Percentiles rank a stretch among this genome's conserved stretches.
Conservation (phyloP, 2,797 vertebrate species). For the Sebastes goodei region DNA sequence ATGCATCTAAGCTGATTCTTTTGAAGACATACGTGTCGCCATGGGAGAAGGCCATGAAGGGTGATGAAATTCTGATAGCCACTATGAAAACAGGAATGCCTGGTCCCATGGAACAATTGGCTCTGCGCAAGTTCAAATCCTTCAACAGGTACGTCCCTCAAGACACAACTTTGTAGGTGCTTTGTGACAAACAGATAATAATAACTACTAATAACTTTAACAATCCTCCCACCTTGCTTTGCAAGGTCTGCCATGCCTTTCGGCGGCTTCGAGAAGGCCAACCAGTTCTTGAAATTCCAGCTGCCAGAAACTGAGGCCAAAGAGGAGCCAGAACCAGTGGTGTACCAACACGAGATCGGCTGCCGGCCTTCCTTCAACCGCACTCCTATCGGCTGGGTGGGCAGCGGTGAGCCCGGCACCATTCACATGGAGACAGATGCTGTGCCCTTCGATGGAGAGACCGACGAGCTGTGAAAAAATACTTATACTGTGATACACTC, state of each 20-base stretch:
- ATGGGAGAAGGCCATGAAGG: conserved; percentile 97
- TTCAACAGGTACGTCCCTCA: conserved; percentile 91
- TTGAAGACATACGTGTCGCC: conserved; percentile 92
- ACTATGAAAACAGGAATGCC: conserved; percentile 86
- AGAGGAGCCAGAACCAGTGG: conserved; percentile 87
- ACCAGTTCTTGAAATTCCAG: conserved; percentile 97
- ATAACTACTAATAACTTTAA: no score
- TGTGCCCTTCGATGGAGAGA: conserved; percentile 91
- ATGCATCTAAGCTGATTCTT: conserved; percentile 12
- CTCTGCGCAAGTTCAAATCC: conserved; percentile 87
- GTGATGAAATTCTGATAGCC: conserved; percentile 88
- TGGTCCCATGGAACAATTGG: conserved; percentile 78
- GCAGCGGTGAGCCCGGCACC: conserved; percentile 87
- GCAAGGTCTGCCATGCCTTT: conserved; percentile 92
- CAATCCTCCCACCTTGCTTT: conserved; percentile 20
- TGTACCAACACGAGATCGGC: conserved; percentile 90
- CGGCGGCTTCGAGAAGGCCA: conserved; percentile 94
- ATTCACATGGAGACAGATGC: conserved; percentile 87
- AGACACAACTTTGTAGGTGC: neutral
- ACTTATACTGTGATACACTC: conserved; percentile 46
- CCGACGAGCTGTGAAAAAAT: conserved; percentile 92
- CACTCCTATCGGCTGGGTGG: conserved; percentile 97
- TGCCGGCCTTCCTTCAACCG: conserved; percentile 97
- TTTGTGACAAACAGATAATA: neutral
- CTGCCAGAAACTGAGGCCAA: conserved; percentile 90